phyloP scores from a whole-genome alignment of 2,113 vertebrate genomes.

The Otolemur garnettii region DNA sequence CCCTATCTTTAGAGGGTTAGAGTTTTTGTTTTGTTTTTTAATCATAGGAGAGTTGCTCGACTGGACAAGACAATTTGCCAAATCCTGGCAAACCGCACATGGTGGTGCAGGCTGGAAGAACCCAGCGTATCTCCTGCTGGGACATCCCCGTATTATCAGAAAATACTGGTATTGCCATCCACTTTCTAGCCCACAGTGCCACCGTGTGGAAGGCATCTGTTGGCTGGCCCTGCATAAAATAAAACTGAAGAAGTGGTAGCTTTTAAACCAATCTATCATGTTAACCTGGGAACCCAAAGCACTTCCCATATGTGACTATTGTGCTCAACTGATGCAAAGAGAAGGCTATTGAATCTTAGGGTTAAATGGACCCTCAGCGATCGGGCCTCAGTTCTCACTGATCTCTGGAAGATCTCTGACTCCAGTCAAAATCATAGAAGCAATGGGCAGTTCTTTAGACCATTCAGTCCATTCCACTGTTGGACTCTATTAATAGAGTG shows the following conservation, averaged over 20 bases:
- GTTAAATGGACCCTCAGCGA: not conserved
- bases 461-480: not conserved
- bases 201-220: not conserved
- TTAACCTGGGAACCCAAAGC: not conserved
- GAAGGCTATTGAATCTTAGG: not conserved
- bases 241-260: not conserved
- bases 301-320: not conserved
- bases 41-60: not conserved
- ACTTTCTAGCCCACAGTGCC: conserved; percentile 44
- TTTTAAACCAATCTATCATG: not conserved
- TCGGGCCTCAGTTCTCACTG: not conserved
- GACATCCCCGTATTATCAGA: not conserved
- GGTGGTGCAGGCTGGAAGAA: not conserved
- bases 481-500: not conserved
- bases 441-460: not conserved
- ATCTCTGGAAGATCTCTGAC: not conserved
- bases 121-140: not conserved
- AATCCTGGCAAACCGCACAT: not conserved
- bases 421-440: not conserved
- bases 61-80: not conserved
- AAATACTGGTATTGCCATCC: not conserved
- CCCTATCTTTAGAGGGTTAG: not conserved
- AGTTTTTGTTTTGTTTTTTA: not conserved
- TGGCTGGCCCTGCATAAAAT: not conserved
- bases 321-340: not conserved